A percentile compares a stretch with the other conserved stretches of the same genome.
Evolutionary conservation across 2,797 vertebrate genomes (phyloP).

Genomic region (Mycteria americana): DNA sequence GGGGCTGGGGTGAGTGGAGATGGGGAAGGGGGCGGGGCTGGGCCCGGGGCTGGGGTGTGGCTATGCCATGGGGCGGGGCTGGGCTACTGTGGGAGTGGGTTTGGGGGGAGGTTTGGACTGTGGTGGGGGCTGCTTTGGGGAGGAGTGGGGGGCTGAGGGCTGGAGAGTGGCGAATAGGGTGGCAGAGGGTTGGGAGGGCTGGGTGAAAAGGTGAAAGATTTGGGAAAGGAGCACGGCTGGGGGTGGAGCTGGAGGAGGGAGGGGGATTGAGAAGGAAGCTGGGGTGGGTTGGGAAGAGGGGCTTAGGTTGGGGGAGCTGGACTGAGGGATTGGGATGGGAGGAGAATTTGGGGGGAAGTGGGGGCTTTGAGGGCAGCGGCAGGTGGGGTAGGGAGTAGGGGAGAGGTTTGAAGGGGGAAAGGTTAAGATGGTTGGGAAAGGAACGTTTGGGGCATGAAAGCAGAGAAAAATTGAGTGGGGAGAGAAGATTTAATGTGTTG

Average conservation of each 20-base stretch:
- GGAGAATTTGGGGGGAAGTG: neutral
- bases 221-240: neutral
- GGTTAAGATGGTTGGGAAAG: neutral
- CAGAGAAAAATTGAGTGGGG: neutral
- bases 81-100: too few species aligned
- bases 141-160: neutral
- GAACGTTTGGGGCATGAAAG: neutral
- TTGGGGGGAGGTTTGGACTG: neutral
- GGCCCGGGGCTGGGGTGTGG: neutral
- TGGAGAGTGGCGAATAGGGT: neutral
- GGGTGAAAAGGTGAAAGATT: neutral
- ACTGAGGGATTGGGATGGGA: neutral
- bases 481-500: neutral
- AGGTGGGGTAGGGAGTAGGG: too few species aligned
- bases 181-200: neutral
- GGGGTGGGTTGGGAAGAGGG: neutral
- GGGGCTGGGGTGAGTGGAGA: too few species aligned
- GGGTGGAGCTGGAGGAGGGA: neutral
- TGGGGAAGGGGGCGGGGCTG: neutral
- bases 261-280: neutral
- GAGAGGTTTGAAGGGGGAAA: neutral
- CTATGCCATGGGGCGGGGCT: neutral
- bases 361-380: neutral
- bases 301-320: neutral
- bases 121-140: neutral